These are phyloP conservation scores for Thumatha senex DNA, from an alignment of 2,888 invertebrate genomes.

Conservation along the genomic window DNA sequence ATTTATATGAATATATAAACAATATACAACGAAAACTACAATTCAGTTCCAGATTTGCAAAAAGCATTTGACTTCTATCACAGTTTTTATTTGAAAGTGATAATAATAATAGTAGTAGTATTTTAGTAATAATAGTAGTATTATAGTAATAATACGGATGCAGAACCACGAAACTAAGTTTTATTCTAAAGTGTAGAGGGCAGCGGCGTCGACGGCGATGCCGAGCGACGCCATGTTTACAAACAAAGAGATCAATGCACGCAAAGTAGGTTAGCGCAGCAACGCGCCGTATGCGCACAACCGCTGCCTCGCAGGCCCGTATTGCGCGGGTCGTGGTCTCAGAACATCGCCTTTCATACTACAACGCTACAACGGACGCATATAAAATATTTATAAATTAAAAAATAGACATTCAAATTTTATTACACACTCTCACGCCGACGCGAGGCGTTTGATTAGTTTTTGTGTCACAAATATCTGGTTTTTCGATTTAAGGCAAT, in stretches of 20 bases:
- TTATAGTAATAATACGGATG: constrained; percentile 11
- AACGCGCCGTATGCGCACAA: constrained; percentile 49
- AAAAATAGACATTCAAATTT: neutral
- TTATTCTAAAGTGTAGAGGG: constrained; percentile 38
- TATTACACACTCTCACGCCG: too few species aligned
- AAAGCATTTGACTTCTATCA: too few species aligned
- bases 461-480: too few species aligned
- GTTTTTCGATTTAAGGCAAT: too few species aligned
- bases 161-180: constrained; percentile 36
- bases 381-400: neutral
- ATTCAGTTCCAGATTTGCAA: too few species aligned
- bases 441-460: neutral
- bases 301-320: constrained; percentile 49
- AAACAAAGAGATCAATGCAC: constrained; percentile 83
- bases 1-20: too few species aligned
- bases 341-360: constrained; percentile 29
- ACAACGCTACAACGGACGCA: constrained; percentile 8
- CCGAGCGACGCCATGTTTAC: constrained; percentile 80
- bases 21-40: too few species aligned
- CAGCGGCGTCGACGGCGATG: constrained; percentile 42
- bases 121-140: too few species aligned
- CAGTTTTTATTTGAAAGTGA: too few species aligned
- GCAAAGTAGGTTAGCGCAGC: constrained; percentile 79
- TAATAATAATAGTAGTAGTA: too few species aligned
- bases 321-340: constrained; percentile 80